Conservation (phyloP, 2,888 invertebrate genomes). For the Esperia sulphurella region DNA sequence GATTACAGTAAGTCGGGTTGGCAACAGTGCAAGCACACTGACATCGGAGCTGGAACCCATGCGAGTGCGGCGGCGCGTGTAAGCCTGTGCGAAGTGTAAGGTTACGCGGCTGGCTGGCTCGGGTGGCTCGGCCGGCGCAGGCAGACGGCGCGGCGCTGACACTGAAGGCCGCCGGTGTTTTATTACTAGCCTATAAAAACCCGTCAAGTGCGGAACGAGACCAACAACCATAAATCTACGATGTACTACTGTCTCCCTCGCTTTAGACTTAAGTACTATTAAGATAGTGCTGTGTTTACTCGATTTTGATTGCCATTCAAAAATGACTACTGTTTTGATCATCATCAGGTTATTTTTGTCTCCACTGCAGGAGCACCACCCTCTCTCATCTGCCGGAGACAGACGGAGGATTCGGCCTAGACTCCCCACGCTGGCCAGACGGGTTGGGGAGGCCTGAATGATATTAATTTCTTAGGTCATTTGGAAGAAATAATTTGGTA, state of each 20-base stretch:
- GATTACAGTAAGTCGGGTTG: neutral
- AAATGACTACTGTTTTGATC: too few species aligned
- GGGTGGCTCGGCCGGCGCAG: slow-evolving; percentile 3
- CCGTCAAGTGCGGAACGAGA: slow-evolving; percentile 2
- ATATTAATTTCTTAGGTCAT: too few species aligned
- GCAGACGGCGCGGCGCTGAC: slow-evolving; percentile 16
- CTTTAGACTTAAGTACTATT: neutral
- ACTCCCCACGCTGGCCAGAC: too few species aligned
- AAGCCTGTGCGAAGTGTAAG: slow-evolving; percentile 8
- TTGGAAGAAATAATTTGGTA: too few species aligned
- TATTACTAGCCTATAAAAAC: slow-evolving; percentile 5
- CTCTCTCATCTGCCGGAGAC: too few species aligned
- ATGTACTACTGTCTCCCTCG: neutral
- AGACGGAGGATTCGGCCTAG: too few species aligned
- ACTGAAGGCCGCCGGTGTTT: slow-evolving; percentile 3
- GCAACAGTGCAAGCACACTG: neutral
- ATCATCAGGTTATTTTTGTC: too few species aligned
- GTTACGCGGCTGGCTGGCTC: slow-evolving; percentile 1
- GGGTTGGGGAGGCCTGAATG: too few species aligned
- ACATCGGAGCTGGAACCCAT: slow-evolving; percentile 11
- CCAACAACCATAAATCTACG: neutral
- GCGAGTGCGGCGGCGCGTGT: slow-evolving; percentile 13
- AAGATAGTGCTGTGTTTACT: too few species aligned
- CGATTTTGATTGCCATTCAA: too few species aligned
- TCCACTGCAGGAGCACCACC: too few species aligned